These are phyloP conservation scores for Hirtodrosophila alboralis DNA, from an alignment of 2,888 invertebrate species.

Conservation along the genomic window DNA sequence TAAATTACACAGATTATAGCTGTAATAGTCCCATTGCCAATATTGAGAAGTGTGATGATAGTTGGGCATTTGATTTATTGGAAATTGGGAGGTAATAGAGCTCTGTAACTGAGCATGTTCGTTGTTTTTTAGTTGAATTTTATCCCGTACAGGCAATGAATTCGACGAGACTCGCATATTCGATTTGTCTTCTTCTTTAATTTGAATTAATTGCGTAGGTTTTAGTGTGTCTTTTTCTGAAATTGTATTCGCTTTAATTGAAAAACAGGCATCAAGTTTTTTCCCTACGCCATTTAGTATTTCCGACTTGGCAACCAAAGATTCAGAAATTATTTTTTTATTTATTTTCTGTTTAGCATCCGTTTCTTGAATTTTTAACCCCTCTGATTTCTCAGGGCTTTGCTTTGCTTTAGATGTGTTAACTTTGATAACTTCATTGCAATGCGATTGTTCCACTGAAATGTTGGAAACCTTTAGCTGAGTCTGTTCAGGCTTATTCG, in stretches of 20 bases:
- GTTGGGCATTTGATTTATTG: constrained; percentile 88
- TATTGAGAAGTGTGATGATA: constrained; percentile 88
- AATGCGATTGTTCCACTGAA: constrained; percentile 10
- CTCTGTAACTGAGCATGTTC: constrained; percentile 77
- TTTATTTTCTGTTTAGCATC: constrained; percentile 51
- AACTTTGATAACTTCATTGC: constrained; percentile 23
- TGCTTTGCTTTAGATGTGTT: constrained; percentile 13
- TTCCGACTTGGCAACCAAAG: constrained; percentile 33
- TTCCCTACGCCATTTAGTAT: constrained; percentile 25
- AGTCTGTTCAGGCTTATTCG: constrained; percentile 8
- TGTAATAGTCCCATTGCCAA: constrained; percentile 87
- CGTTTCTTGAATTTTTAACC: constrained; percentile 9
- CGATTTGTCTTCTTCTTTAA: constrained; percentile 78
- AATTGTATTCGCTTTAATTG: constrained; percentile 31
- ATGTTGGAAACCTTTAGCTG: constrained; percentile 7
- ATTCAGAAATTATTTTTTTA: constrained; percentile 45
- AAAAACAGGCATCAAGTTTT: constrained; percentile 38
- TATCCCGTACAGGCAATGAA: constrained; percentile 64
- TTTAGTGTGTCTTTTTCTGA: constrained; percentile 50
- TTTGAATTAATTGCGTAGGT: constrained; percentile 63
- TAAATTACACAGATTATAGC: constrained; percentile 86
- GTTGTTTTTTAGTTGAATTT: constrained; percentile 69
- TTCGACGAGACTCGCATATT: constrained; percentile 41
- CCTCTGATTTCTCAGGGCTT: constrained; percentile 18
- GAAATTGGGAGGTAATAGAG: constrained; percentile 86